These are phyloP conservation scores for Alentia gelatinosa DNA, from an alignment of 2,888 invertebrate genomes.

Conservation along the genomic window DNA sequence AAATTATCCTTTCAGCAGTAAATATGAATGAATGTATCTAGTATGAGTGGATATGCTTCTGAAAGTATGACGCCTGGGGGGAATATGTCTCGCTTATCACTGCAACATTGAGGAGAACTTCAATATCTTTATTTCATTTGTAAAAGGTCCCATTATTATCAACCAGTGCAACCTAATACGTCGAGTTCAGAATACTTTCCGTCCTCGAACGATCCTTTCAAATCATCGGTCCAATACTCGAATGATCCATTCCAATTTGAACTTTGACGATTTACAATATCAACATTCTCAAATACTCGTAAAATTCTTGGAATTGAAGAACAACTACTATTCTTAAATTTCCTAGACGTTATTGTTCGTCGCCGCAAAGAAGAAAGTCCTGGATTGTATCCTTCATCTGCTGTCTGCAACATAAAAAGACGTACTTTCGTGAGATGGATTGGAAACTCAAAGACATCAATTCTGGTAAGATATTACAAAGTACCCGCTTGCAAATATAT, in stretches of 20 bases:
- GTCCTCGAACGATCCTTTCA: not conserved
- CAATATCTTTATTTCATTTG: not conserved
- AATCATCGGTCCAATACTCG: not conserved
- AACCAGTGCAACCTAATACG: not conserved
- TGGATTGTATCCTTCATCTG: constrained; percentile 31
- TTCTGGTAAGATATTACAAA: too few relatives aligned
- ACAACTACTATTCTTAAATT: not conserved
- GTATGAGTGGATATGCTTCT: too few relatives aligned
- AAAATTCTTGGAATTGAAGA: not conserved
- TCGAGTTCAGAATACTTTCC: not conserved
- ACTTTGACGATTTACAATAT: too few relatives aligned
- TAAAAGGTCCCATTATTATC: not conserved
- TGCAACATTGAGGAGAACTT: too few relatives aligned
- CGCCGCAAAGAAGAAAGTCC: not conserved
- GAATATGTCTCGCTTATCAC: too few relatives aligned
- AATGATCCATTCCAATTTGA: not conserved
- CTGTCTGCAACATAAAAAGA: not conserved
- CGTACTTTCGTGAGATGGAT: too few relatives aligned
- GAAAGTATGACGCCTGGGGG: too few relatives aligned
- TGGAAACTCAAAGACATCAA: too few relatives aligned
- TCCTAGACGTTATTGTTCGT: not conserved
- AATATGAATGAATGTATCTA: too few relatives aligned
- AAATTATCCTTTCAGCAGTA: too few relatives aligned
- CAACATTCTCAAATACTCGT: not conserved
- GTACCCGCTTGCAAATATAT: too few relatives aligned